Evolutionary conservation across 2,797 vertebrate species (phyloP), one percentile per base, ranked within the genome.

Genomic region (Typhlichthys subterraneus): DNA sequence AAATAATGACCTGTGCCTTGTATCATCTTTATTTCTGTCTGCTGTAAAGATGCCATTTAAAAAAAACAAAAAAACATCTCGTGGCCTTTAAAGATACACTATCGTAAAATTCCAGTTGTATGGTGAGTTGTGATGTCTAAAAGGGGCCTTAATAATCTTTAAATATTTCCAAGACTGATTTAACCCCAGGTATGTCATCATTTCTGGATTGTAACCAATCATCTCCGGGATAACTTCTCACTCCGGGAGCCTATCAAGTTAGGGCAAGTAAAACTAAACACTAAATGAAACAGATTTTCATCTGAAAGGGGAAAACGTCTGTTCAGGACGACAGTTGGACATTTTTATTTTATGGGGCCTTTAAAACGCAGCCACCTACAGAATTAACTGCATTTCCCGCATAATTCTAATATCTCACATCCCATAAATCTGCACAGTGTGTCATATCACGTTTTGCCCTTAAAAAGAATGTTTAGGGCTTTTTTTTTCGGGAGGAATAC

Each of bases 401-500:
- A 29, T 29, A 29, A 29, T 14, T 12, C 5, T 11, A 11, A 17
- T 1, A 45, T 42, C 33, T 45, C 59, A 51, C 33, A 31, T 65
- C 59, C 5, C 49, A 13, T 66, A 42, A 64, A 53, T 73, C 49
- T 45, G 48, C 23, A 17, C 60, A 57, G 53, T 67, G 47, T 45
- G 47, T 79, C 72, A 68, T 14, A 47, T 53, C 53, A 48, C 47
- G 59, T 12, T 14, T 53, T 55, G 8, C 47, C 67, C 12, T 15
- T 48, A 23, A 42, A 42, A 9, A 42, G 8, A 42, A 42, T 42
- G 38, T 42, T 29, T 29, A 29, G 23, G 60, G 59, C 64, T 63
- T 63, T 46, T 49, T 56, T 57, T 67, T 73, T 6, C 12, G 51
- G 61, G 79, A 67, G 76, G 62, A 65, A 66, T 65, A 68, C 85